A percentile compares a stretch with the other conserved stretches of the same genome.
Evolutionary conservation across 2,797 vertebrate species (phyloP).

Genomic region (Myotis vivesi): DNA sequence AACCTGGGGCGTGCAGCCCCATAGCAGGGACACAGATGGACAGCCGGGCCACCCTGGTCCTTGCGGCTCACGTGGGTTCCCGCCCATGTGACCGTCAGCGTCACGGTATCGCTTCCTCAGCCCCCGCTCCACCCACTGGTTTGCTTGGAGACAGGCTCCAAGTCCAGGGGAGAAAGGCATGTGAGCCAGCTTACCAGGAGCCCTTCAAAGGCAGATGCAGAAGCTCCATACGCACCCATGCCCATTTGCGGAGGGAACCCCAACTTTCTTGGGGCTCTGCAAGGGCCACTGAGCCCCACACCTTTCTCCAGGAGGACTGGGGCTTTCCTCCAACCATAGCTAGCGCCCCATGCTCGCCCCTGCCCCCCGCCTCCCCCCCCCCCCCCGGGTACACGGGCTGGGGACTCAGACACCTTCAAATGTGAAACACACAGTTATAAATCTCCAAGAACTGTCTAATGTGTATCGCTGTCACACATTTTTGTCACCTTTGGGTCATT

Average conservation of each 20-base stretch:
- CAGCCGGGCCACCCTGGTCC: too few relatives aligned
- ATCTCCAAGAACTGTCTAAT: not conserved
- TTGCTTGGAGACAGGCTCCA: too few relatives aligned
- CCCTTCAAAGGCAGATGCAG: not conserved
- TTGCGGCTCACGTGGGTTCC: too few relatives aligned
- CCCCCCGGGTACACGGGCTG: not conserved
- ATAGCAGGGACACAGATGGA: too few relatives aligned
- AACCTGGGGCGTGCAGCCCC: too few relatives aligned
- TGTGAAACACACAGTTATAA: not conserved
- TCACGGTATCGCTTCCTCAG: too few relatives aligned
- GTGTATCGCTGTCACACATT: not conserved
- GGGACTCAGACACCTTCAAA: constrained; percentile 20
- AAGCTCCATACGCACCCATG: not conserved
- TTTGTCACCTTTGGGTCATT: constrained; percentile 49
- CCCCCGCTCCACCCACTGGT: too few relatives aligned
- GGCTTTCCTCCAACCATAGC: not conserved
- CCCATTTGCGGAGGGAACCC: not conserved
- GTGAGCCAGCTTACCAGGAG: not conserved
- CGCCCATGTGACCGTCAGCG: too few relatives aligned
- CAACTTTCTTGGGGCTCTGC: not conserved
- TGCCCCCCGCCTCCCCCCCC: not conserved
- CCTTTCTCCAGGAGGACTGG: not conserved
- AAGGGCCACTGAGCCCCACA: not conserved
- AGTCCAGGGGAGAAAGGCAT: too few relatives aligned
- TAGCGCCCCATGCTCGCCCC: not conserved